Conservation (phyloP, 2,113 vertebrate genomes). For the Odocoileus virginianus region DNA sequence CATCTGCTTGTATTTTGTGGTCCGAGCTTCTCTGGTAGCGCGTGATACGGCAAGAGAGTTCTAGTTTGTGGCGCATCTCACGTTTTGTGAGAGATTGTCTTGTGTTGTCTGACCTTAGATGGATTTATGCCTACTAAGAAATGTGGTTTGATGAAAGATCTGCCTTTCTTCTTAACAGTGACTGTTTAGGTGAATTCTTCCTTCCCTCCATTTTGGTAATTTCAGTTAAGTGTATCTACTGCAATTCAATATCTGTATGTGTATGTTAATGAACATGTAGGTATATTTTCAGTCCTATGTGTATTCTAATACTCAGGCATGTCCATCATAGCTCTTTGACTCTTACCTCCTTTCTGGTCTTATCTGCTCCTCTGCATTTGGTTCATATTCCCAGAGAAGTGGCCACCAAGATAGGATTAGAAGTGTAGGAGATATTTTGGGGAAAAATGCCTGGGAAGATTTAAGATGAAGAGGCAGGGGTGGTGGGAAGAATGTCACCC, state of each 20-base stretch:
- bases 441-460: background rate
- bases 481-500: background rate
- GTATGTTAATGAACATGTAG: background rate
- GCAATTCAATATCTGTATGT: background rate
- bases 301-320: background rate
- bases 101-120: background rate
- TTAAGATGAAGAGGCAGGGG: background rate
- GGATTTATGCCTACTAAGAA: background rate
- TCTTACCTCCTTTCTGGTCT: background rate
- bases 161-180: background rate
- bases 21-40: constrained; percentile 6
- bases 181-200: background rate
- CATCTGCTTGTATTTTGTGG: constrained; percentile 67
- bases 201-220: background rate
- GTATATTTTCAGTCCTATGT: background rate
- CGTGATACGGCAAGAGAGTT: constrained; percentile 56
- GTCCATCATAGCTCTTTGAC: background rate
- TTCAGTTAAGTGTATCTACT: background rate
- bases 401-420: background rate
- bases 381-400: background rate
- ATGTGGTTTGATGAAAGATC: background rate
- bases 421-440: background rate
- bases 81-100: background rate
- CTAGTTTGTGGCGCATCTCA: background rate
- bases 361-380: background rate